Conservation (phyloP, 2,888 invertebrate species). For the Nineta flava region DNA sequence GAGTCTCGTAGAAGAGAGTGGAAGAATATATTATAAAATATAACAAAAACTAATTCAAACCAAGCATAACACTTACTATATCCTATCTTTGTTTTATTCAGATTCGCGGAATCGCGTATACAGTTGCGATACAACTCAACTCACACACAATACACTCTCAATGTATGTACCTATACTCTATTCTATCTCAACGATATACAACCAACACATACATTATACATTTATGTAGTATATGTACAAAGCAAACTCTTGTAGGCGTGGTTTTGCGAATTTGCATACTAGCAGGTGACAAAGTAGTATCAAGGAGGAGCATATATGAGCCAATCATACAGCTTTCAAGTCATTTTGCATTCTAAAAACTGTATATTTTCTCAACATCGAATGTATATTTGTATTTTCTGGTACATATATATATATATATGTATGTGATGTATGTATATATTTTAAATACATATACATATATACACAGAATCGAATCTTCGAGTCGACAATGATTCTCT, state of each 20-base stretch:
- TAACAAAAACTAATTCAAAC: background rate
- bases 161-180: too few species aligned
- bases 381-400: background rate
- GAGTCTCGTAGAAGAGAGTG: too few species aligned
- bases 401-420: too few species aligned
- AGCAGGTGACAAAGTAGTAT: slow-evolving; percentile 30
- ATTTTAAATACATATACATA: too few species aligned
- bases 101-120: background rate
- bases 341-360: background rate
- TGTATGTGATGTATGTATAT: too few species aligned
- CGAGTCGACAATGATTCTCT: too few species aligned
- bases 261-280: slow-evolving; percentile 29
- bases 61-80: background rate
- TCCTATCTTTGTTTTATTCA: background rate
- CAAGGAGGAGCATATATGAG: slow-evolving; percentile 23
- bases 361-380: background rate
- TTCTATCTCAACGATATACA: too few species aligned
- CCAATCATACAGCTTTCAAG: slow-evolving; percentile 21
- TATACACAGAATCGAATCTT: too few species aligned
- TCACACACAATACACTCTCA: too few species aligned
- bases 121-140: background rate
- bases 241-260: slow-evolving; percentile 17
- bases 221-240: background rate
- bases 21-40: background rate
- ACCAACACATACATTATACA: too few species aligned